A percentile compares a stretch with the other conserved stretches of the same genome.
Evolutionary conservation across 2,113 vertebrate species (phyloP).

Genomic region (Channa maculata): DNA sequence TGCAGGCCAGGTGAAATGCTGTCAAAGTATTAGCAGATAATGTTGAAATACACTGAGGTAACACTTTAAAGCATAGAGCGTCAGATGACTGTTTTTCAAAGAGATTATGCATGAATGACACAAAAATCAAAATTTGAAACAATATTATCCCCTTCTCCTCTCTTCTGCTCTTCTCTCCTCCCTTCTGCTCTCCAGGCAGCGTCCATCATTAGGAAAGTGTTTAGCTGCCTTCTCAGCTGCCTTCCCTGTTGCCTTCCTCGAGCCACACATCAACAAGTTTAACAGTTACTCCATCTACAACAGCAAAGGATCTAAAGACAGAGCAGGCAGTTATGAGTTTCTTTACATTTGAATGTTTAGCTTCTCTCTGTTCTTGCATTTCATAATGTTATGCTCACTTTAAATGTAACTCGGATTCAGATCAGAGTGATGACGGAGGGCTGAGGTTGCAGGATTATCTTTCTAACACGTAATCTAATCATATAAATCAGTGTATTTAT

Average conservation of each 20-base stretch:
- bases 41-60: too few species aligned
- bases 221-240: constrained; percentile 93
- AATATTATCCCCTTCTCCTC: too few species aligned
- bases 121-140: too few species aligned
- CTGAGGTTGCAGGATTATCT: too few species aligned
- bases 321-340: constrained; percentile 81
- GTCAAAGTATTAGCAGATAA: too few species aligned
- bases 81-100: too few species aligned
- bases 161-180: not conserved
- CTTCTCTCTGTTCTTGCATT: not conserved
- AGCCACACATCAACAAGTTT: constrained; percentile 92
- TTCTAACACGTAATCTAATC: too few species aligned
- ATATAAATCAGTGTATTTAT: not conserved
- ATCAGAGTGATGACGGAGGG: not conserved
- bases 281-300: constrained; percentile 95
- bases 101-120: too few species aligned
- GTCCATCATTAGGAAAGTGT: constrained; percentile 93
- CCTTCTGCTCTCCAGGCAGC: constrained; percentile 83
- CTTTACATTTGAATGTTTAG: not conserved
- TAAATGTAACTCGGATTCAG: not conserved
- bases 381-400: not conserved
- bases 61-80: too few species aligned
- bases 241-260: constrained; percentile 95
- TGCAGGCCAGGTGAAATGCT: too few species aligned
- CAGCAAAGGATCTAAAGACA: constrained; percentile 87